Evolutionary conservation across 2,113 vertebrate species (phyloP).

Genomic region (Upupa epops): DNA sequence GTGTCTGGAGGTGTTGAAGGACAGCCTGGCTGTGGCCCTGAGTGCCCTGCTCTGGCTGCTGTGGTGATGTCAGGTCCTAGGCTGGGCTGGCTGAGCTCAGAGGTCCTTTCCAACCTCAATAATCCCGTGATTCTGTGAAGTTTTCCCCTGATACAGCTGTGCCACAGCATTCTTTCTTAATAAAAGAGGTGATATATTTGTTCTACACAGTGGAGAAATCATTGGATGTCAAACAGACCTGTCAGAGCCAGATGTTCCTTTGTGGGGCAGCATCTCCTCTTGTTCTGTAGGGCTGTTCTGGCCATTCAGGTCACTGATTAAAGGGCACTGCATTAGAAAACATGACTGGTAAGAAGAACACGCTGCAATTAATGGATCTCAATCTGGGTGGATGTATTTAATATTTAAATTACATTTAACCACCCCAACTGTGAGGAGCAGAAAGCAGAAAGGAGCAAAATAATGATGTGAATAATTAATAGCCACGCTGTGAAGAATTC

Average conservation of each 20-base stretch:
- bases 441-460: background rate
- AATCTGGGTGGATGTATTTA: background rate
- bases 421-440: background rate
- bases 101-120: too few species aligned
- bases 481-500: background rate
- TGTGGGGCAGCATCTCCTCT: background rate
- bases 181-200: background rate
- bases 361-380: background rate
- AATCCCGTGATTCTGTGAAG: too few species aligned
- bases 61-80: too few species aligned
- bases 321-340: background rate
- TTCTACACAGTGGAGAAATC: background rate
- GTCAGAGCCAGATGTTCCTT: background rate
- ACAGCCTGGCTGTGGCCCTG: too few species aligned
- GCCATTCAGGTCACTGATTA: conserved; percentile 12
- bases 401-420: conserved; percentile 5
- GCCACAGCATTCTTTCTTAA: background rate
- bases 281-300: conserved; percentile 16
- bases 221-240: background rate
- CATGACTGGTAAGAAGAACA: background rate
- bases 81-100: too few species aligned
- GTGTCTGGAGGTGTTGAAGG: too few species aligned
- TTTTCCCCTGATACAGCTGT: background rate
- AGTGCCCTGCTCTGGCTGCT: too few species aligned
- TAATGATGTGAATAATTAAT: conserved; percentile 46